Evolutionary conservation across 1,140 invertebrate species (phyloP).

Genomic region (Ooceraea biroi): DNA sequence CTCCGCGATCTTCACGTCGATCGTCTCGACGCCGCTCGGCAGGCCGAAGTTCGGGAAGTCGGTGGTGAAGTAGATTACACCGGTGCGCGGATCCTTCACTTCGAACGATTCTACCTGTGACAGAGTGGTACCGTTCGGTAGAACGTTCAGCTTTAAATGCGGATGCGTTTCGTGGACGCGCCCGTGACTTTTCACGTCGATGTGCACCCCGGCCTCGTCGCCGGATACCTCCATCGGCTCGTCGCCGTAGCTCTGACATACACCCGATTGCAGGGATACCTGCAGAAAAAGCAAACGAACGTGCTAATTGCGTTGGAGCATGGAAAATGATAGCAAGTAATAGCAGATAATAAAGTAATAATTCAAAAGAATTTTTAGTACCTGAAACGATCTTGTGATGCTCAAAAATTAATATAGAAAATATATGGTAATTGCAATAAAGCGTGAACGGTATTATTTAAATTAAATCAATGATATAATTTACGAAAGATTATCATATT

Average conservation of each 20-base stretch:
- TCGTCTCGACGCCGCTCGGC: slow-evolving; percentile 89
- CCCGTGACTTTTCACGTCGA: slow-evolving; percentile 86
- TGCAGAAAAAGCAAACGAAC: slow-evolving; percentile 63
- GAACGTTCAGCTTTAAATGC: slow-evolving; percentile 73
- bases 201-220: slow-evolving; percentile 88
- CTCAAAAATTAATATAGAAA: too few species aligned
- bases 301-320: background rate
- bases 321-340: too few species aligned
- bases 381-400: too few species aligned
- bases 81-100: slow-evolving; percentile 89
- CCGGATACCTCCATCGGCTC: slow-evolving; percentile 90
- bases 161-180: slow-evolving; percentile 66
- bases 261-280: slow-evolving; percentile 79
- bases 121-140: slow-evolving; percentile 88
- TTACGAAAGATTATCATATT: too few species aligned
- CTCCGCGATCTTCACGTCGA: slow-evolving; percentile 90
- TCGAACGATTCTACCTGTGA: slow-evolving; percentile 90
- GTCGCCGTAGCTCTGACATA: slow-evolving; percentile 90
- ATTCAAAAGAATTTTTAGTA: too few species aligned
- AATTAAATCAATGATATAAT: too few species aligned
- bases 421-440: too few species aligned
- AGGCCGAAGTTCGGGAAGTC: slow-evolving; percentile 91
- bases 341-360: too few species aligned
- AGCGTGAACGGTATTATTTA: too few species aligned
- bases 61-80: slow-evolving; percentile 91